Base-by-base conservation (phyloP, 2,888 invertebrate species). In the Priocnemis perturbator region DNA sequence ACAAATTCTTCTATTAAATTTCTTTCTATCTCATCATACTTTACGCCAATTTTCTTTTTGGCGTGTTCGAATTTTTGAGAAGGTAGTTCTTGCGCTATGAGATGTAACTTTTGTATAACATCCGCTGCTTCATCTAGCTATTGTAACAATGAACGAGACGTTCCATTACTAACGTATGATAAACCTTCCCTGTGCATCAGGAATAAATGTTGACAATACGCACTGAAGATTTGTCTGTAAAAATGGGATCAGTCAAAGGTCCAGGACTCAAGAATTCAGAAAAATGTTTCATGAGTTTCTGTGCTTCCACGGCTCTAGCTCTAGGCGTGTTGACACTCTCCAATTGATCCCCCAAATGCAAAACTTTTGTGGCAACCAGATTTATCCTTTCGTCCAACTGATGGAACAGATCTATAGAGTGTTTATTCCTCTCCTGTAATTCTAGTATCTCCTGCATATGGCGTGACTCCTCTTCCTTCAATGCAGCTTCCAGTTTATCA, bases 301-400 rank as follows among this genome's bases (percentile, higher is more conserved):
- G 95, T 0, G 99, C 99, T 84, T 99, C 99, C 0, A 97, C 97
- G 0, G 98, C 97, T 68, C 99, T 91, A 17, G 98, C 95, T 66
- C 99, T 90, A 0, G 99, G 99, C 0, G 96, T 97, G 86, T 98
- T 96, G 0, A 99, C 97, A 76, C 97, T 98, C 83, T 99, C 99
- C 55, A 99, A 91, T 87, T 99, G 99, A 90, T 99, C 99, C 0
- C 99, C 99, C n/a, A 99, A 92, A 90, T 99, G 98, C 57, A 99
- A 93, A 0, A 99, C 99, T 90, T 98, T 97, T 0, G 98, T 98
- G 0, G 99, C 98, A 55, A 99, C 99, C 67, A 95, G 95, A 83
- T 98, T 98, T 86, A 99, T 98, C 82, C 98, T 94, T 83, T 97
- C 97, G 89, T 99, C 99, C 61, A 99, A 89, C 76, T 97, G 95